A percentile compares a stretch with the other conserved stretches of the same genome.
These are phyloP conservation scores for Nematostella vectensis DNA, from an alignment of 92 coral and sea anemone species.

Conservation along the genomic window DNA sequence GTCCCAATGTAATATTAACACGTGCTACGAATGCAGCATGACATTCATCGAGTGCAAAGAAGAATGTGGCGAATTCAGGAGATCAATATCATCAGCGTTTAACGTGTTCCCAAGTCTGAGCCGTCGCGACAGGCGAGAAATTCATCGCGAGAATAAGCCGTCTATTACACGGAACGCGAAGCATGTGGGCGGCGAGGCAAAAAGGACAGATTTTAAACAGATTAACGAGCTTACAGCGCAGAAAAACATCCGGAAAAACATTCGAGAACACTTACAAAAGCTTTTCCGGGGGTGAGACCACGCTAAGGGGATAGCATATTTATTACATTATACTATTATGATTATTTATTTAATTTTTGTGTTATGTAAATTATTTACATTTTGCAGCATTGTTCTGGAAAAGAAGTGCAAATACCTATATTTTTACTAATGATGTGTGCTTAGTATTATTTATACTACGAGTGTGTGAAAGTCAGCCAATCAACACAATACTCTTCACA, in stretches of 20 bases:
- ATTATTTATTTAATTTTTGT: too few relatives aligned
- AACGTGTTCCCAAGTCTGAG: not conserved
- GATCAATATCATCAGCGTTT: not conserved
- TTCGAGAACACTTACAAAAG: not conserved
- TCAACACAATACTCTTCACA: too few relatives aligned
- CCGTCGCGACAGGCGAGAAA: not conserved
- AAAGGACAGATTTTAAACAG: not conserved
- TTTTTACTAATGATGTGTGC: too few relatives aligned
- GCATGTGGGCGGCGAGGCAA: not conserved
- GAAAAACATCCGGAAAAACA: not conserved
- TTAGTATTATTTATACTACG: too few relatives aligned
- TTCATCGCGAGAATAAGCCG: not conserved
- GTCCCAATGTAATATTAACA: constrained; percentile 2
- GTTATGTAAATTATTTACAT: too few relatives aligned
- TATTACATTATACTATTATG: too few relatives aligned
- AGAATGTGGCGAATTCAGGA: not conserved
- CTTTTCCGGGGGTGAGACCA: too few relatives aligned
- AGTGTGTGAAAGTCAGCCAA: too few relatives aligned
- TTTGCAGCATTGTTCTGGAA: too few relatives aligned
- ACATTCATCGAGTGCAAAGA: not conserved
- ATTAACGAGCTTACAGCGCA: not conserved
- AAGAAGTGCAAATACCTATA: too few relatives aligned
- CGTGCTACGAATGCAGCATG: constrained; percentile 7
- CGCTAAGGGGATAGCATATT: too few relatives aligned
- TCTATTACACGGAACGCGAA: not conserved